phyloP scores from a whole-genome alignment of 2,797 vertebrate genomes.

The Cyprinodon diabolis region DNA sequence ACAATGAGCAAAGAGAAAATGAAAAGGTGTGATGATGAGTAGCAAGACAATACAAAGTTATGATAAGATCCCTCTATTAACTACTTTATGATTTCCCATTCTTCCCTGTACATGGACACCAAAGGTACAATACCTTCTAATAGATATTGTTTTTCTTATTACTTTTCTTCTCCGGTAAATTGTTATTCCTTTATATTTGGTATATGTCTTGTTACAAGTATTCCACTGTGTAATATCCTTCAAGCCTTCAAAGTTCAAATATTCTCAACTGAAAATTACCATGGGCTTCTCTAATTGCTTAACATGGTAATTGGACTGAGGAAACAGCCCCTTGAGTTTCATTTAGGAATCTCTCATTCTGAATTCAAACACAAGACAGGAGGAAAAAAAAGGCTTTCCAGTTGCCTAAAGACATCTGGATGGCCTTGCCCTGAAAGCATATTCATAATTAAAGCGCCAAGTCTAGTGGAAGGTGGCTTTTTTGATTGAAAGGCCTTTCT shows the following conservation, averaged over 20 bases:
- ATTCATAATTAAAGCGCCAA: conserved; percentile 84
- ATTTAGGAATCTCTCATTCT: conserved; percentile 76
- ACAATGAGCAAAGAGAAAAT: conserved; percentile 21
- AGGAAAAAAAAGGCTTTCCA: conserved; percentile 78
- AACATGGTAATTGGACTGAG: conserved; percentile 81
- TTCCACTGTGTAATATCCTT: conserved; percentile 43
- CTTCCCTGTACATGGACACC: conserved; percentile 31
- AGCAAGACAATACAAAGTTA: conserved; percentile 3
- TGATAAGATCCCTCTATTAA: not conserved
- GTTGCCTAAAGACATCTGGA: conserved; percentile 82
- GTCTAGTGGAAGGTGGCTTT: conserved; percentile 77
- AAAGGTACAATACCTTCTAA: conserved; percentile 16
- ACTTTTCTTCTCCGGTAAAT: conserved; percentile 19
- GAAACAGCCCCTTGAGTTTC: conserved; percentile 71
- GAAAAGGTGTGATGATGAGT: conserved; percentile 1
- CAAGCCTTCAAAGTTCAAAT: conserved; percentile 59
- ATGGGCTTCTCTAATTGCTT: conserved; percentile 76
- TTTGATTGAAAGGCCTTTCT: conserved; percentile 77
- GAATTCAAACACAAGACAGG: conserved; percentile 74
- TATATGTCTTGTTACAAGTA: conserved; percentile 23
- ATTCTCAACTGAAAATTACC: conserved; percentile 62
- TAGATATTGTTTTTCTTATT: conserved; percentile 27
- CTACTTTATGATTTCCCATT: conserved; percentile 17
- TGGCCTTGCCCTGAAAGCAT: conserved; percentile 83
- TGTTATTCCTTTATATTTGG: conserved; percentile 29